Conservation (phyloP, 2,797 vertebrate genomes). For the Sebastes flavidus region DNA sequence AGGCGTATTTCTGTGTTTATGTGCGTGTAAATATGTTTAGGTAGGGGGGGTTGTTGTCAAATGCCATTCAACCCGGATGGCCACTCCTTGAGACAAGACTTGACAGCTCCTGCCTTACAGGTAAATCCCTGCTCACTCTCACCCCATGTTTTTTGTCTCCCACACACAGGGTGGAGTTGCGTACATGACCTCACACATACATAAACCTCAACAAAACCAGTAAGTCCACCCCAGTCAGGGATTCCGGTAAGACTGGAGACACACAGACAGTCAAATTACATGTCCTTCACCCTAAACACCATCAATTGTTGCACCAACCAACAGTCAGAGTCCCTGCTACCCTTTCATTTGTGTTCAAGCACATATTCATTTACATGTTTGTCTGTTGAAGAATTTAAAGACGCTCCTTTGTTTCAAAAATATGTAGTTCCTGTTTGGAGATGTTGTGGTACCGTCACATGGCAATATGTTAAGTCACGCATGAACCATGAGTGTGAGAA, state of each 20-base stretch:
- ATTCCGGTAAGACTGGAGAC: conserved; percentile 60
- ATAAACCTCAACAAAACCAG: conserved; percentile 57
- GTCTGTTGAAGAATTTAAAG: conserved; percentile 1
- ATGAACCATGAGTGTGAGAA: conserved; percentile 21
- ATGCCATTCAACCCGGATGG: conserved; percentile 36
- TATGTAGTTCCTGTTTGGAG: not conserved
- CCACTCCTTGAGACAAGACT: conserved; percentile 42
- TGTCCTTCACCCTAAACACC: conserved; percentile 39
- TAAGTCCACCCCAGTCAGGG: conserved; percentile 47
- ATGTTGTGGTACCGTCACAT: not conserved
- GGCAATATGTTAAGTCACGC: not conserved
- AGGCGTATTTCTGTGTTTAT: conserved; percentile 13
- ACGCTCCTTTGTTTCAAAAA: not conserved
- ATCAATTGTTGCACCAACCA: conserved; percentile 48
- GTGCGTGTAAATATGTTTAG: not conserved
- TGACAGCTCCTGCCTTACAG: conserved; percentile 63
- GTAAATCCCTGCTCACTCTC: conserved; percentile 42
- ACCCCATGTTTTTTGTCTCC: conserved; percentile 22
- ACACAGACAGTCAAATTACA: conserved; percentile 68
- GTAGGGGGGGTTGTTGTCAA: conserved; percentile 1
- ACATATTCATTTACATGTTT: conserved; percentile 25
- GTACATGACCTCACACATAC: conserved; percentile 48
- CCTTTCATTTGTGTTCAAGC: conserved; percentile 52
- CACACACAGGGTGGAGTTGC: conserved; percentile 24
- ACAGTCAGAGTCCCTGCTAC: conserved; percentile 18